Conservation (phyloP, 2,113 vertebrate genomes). For the Sinocyclocheilus anophthalmus region DNA sequence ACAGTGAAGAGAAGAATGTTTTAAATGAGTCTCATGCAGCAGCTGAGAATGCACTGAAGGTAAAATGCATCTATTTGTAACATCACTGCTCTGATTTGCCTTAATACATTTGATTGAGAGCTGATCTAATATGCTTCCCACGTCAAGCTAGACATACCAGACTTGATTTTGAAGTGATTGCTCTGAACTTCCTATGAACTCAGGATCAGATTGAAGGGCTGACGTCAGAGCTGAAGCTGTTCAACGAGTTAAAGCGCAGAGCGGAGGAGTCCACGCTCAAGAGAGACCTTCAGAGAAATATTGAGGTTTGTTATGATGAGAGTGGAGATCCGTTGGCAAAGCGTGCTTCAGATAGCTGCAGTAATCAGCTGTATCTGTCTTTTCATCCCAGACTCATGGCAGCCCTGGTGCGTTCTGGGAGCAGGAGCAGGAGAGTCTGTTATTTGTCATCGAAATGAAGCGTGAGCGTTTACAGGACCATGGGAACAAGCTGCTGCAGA, state of each 20-base stretch:
- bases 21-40: conserved; percentile 72
- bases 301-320: conserved; percentile 68
- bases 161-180: conserved; percentile 1
- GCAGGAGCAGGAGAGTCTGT: conserved; percentile 91
- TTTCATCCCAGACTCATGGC: conserved; percentile 80
- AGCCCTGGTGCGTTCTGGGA: conserved; percentile 94
- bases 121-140: conserved; percentile 7
- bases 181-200: conserved; percentile 45
- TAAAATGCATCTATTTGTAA: background rate
- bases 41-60: conserved; percentile 68
- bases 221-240: conserved; percentile 78
- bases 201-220: conserved; percentile 76
- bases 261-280: conserved; percentile 83
- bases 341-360: background rate
- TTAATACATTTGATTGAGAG: background rate
- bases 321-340: background rate
- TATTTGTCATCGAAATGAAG: conserved; percentile 97
- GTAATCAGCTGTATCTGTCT: background rate
- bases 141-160: conserved; percentile 24
- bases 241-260: conserved; percentile 80
- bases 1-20: conserved; percentile 74
- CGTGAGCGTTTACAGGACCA: conserved; percentile 82
- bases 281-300: conserved; percentile 84
- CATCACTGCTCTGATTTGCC: background rate
- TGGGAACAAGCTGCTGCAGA: conserved; percentile 81